Percentiles rank a stretch among this genome's conserved stretches.
phyloP scores from a whole-genome alignment of 64 coral and sea anemone genomes.

The Montipora foliosa region DNA sequence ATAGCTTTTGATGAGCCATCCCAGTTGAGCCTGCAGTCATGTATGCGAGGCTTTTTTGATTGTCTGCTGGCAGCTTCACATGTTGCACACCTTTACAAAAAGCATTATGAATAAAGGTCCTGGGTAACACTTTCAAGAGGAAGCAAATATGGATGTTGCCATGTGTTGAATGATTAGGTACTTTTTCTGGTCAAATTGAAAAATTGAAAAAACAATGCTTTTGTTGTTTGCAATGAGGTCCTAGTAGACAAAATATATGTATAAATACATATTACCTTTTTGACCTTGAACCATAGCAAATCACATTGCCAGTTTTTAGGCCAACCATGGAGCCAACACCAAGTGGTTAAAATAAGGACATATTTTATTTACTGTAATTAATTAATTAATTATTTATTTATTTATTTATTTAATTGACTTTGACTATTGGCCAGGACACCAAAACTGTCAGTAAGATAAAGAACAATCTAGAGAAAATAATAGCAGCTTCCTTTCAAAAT shows the following conservation, averaged over 20 bases:
- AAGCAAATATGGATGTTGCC: not conserved
- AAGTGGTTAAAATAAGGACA: not conserved
- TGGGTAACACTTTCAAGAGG: slow-evolving; percentile 33
- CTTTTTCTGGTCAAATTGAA: slow-evolving; percentile 7
- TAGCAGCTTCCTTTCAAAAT: too few species aligned
- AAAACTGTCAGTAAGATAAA: not conserved
- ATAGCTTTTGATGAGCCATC: slow-evolving; percentile 38
- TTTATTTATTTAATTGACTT: slow-evolving; percentile 7
- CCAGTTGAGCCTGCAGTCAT: slow-evolving; percentile 40
- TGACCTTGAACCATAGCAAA: slow-evolving; percentile 1
- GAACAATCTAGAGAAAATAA: too few species aligned
- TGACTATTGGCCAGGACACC: slow-evolving; percentile 22
- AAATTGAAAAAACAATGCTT: not conserved
- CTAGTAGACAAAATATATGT: not conserved
- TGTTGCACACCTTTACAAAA: slow-evolving; percentile 17
- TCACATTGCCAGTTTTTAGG: slow-evolving; percentile 46
- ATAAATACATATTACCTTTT: not conserved
- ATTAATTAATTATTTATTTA: too few species aligned
- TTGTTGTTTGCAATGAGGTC: not conserved
- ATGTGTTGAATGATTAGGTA: too few species aligned
- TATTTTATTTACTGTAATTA: too few species aligned
- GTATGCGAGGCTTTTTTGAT: not conserved
- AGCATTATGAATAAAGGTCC: not conserved
- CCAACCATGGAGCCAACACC: slow-evolving; percentile 40
- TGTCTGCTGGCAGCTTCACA: slow-evolving; percentile 32